phyloP scores from a whole-genome alignment of 2,113 vertebrate genomes.

The Shinisaurus crocodilurus region DNA sequence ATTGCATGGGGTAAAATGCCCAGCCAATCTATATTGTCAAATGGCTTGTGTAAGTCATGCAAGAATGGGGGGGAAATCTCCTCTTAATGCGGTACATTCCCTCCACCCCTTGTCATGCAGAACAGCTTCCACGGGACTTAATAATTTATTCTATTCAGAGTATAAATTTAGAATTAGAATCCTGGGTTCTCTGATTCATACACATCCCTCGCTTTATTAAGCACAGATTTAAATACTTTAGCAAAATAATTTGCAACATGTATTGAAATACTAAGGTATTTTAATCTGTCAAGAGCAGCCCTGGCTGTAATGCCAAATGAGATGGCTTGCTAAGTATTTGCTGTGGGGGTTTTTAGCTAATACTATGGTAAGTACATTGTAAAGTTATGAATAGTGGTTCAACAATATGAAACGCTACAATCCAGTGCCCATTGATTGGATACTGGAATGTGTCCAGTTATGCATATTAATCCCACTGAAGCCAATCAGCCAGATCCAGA shows the following conservation, averaged over 20 bases:
- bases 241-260: conserved; percentile 25
- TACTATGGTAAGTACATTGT: background rate
- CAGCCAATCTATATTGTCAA: background rate
- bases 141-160: conserved; percentile 44
- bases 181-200: conserved; percentile 20
- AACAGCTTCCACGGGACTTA: background rate
- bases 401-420: background rate
- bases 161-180: conserved; percentile 44
- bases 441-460: background rate
- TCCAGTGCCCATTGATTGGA: background rate
- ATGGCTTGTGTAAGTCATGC: conserved; percentile 13
- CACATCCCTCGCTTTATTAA: conserved; percentile 35
- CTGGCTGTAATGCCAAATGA: background rate
- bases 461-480: background rate
- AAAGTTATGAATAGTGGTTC: background rate
- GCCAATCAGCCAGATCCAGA: background rate
- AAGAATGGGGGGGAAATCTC: conserved; percentile 19
- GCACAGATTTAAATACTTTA: conserved; percentile 35
- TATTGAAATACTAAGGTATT: conserved; percentile 31
- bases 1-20: background rate
- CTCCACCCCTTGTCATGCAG: background rate
- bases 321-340: conserved; percentile 6
- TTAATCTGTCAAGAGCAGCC: background rate
- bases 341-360: background rate
- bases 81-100: background rate